Evolutionary conservation across 2,888 invertebrate species (phyloP).

Genomic region (Bombylius discolor): DNA sequence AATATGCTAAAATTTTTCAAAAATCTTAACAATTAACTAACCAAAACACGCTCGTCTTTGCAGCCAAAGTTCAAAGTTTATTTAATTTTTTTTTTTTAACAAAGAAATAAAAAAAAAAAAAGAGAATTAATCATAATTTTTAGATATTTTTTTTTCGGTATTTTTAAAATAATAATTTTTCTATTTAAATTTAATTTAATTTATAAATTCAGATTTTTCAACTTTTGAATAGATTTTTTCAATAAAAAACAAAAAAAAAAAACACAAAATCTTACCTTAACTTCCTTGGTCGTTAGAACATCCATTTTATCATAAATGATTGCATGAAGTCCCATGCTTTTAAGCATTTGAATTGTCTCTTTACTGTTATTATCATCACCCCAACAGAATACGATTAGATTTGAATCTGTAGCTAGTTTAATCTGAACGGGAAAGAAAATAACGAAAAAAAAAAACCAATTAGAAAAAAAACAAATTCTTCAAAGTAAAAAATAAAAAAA

Average conservation of each 20-base stretch:
- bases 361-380: constrained; percentile 90
- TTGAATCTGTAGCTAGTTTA: constrained; percentile 61
- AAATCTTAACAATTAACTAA: not conserved
- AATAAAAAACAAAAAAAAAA: not conserved
- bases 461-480: not conserved
- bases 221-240: too few relatives aligned
- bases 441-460: constrained; percentile 11
- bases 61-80: not conserved
- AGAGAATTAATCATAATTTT: too few relatives aligned
- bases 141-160: not conserved
- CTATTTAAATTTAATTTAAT: too few relatives aligned
- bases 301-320: constrained; percentile 94
- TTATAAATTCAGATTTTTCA: too few relatives aligned
- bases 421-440: constrained; percentile 39
- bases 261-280: constrained; percentile 23
- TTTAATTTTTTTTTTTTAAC: not conserved
- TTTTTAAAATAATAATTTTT: too few relatives aligned
- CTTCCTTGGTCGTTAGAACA: constrained; percentile 31
- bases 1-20: too few relatives aligned
- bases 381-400: constrained; percentile 90
- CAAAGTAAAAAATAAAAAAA: too few relatives aligned
- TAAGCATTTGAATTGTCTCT: constrained; percentile 70
- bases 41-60: not conserved
- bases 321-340: constrained; percentile 82
- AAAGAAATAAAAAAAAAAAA: not conserved